A percentile compares a stretch with the other conserved stretches of the same genome.
phyloP scores from a whole-genome alignment of 2,888 invertebrate species.

The Agapostemon virescens region DNA sequence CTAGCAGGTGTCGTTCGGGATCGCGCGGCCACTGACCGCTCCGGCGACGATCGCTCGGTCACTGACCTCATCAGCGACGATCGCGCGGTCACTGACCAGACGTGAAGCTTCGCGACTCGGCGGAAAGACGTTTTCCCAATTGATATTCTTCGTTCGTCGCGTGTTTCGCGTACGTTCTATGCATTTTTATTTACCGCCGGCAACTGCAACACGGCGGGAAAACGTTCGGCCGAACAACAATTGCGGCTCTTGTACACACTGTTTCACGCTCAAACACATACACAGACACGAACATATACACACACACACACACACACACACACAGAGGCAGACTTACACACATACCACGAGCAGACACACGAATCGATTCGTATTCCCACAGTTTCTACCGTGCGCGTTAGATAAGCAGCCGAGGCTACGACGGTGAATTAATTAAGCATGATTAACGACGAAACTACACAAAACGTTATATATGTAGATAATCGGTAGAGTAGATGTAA shows the following conservation, averaged over 20 bases:
- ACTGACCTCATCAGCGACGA: background rate
- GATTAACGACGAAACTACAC: constrained; percentile 56
- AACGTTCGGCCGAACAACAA: background rate
- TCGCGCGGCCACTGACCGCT: constrained; percentile 34
- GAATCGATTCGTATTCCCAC: constrained; percentile 24
- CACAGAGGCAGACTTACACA: too few species aligned
- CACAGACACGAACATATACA: too few species aligned
- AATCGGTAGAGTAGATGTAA: constrained; percentile 75
- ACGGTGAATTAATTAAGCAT: constrained; percentile 63
- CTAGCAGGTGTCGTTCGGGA: constrained; percentile 59
- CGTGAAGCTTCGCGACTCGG: constrained; percentile 56
- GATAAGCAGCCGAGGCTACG: constrained; percentile 55
- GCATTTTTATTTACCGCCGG: constrained; percentile 4
- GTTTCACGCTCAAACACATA: background rate
- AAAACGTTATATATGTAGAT: constrained; percentile 77
- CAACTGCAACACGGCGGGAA: background rate
- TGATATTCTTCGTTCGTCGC: constrained; percentile 43
- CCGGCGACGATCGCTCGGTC: background rate
- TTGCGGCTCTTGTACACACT: background rate
- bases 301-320: background rate
- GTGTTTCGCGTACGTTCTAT: constrained; percentile 13
- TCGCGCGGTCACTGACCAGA: background rate
- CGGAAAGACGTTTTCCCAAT: constrained; percentile 35
- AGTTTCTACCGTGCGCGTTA: constrained; percentile 54
- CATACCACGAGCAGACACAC: too few species aligned